Conservation (phyloP, 30 jellyfish, hydroid and myxozoan species). For the Mastigias papua region DNA sequence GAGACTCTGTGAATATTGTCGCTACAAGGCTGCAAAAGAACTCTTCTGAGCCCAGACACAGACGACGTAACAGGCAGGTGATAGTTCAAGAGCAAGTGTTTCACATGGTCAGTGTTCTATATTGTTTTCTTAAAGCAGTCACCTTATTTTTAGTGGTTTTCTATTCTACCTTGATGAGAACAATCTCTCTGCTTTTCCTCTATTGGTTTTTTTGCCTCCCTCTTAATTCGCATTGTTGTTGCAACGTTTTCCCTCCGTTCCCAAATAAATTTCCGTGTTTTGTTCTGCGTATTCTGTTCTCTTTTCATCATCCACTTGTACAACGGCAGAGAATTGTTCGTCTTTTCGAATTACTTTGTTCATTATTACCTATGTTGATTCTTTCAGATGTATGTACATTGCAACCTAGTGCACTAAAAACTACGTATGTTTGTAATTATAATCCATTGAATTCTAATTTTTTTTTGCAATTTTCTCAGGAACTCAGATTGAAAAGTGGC, state of each 20-base stretch:
- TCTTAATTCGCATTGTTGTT: no score
- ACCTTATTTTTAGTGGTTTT: not conserved
- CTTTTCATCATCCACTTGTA: no score
- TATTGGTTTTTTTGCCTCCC: not conserved
- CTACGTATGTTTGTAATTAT: no score
- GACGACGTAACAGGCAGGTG: constrained; percentile 41
- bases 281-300: no score
- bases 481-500: constrained; percentile 39
- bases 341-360: not conserved
- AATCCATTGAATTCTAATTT: no score
- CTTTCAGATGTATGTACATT: not conserved
- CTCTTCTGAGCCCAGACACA: constrained; percentile 37
- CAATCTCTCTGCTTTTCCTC: not conserved
- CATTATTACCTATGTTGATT: not conserved
- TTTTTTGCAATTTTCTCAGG: constrained; percentile 17
- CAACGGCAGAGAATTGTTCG: not conserved
- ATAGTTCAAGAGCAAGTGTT: constrained; percentile 68
- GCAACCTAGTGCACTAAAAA: not conserved
- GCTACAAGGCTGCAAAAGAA: constrained; percentile 44
- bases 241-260: no score
- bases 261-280: no score
- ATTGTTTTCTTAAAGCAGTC: no score
- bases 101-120: constrained; percentile 63
- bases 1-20: constrained; percentile 45
- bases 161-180: not conserved